Evolutionary conservation across 2,113 vertebrate genomes (phyloP).

Genomic region (Leptobrachium leishanense): DNA sequence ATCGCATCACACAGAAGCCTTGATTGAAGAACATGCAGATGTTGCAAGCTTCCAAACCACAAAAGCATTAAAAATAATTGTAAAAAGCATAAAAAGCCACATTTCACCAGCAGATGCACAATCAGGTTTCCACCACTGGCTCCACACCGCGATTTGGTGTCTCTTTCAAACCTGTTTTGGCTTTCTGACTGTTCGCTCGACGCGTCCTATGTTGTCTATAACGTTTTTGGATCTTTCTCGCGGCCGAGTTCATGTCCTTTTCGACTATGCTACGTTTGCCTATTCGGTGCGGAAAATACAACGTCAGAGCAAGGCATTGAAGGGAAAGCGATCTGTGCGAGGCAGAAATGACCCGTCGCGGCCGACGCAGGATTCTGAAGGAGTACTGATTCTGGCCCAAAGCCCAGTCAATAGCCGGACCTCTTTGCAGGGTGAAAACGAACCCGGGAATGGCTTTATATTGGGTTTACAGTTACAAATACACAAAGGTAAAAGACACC

Average conservation of each 20-base stretch:
- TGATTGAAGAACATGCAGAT: constrained; percentile 43
- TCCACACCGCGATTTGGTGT: constrained; percentile 22
- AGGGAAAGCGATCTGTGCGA: constrained; percentile 35
- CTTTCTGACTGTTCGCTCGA: constrained; percentile 4
- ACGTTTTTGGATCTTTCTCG: constrained; percentile 49
- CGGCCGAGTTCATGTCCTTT: constrained; percentile 47
- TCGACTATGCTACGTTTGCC: constrained; percentile 46
- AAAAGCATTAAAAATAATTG: background rate
- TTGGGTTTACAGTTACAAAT: no score
- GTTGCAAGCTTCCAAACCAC: constrained; percentile 1
- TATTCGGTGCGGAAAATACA: constrained; percentile 46
- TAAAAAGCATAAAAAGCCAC: constrained; percentile 22
- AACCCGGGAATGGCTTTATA: no score
- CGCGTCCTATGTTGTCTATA: constrained; percentile 42
- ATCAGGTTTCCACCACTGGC: background rate
- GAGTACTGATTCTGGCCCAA: no score
- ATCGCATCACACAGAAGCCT: constrained; percentile 24
- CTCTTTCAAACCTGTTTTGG: constrained; percentile 45
- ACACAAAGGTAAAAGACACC: no score
- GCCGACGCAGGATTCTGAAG: background rate
- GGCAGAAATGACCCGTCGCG: background rate
- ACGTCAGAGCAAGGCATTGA: constrained; percentile 47
- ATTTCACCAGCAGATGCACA: background rate
- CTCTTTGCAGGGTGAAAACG: no score
- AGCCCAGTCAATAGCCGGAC: no score